phyloP scores from a whole-genome alignment of 2,888 invertebrate species.

The Brachyptera risi region DNA sequence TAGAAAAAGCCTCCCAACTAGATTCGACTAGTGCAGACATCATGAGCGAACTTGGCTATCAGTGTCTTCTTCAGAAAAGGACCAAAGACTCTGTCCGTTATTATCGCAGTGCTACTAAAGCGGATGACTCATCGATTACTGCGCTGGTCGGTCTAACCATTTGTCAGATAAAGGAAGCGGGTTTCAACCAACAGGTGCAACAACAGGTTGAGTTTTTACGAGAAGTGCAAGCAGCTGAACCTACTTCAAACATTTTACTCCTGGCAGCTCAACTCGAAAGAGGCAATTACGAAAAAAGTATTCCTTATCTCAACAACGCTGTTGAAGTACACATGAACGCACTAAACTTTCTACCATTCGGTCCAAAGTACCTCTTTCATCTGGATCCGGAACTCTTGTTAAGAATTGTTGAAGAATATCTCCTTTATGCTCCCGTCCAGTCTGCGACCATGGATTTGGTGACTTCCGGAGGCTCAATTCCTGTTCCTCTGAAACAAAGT shows the following conservation, averaged over 20 bases:
- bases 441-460: slow-evolving; percentile 41
- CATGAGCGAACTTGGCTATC: slow-evolving; percentile 78
- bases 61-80: slow-evolving; percentile 69
- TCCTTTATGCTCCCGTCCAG: slow-evolving; percentile 57
- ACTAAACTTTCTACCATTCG: slow-evolving; percentile 59
- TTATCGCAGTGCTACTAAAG: slow-evolving; percentile 75
- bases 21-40: slow-evolving; percentile 64
- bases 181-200: slow-evolving; percentile 65
- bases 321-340: slow-evolving; percentile 51
- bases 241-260: slow-evolving; percentile 62
- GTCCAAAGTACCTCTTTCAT: slow-evolving; percentile 65
- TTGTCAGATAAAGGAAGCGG: slow-evolving; percentile 74
- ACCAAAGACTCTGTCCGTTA: slow-evolving; percentile 73
- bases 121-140: slow-evolving; percentile 76
- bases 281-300: slow-evolving; percentile 52
- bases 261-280: slow-evolving; percentile 62
- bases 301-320: slow-evolving; percentile 60
- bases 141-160: slow-evolving; percentile 78
- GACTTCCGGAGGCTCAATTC: slow-evolving; percentile 45
- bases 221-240: slow-evolving; percentile 69
- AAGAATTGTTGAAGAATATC: slow-evolving; percentile 70
- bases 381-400: slow-evolving; percentile 85
- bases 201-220: slow-evolving; percentile 84
- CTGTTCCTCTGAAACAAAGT: slow-evolving; percentile 54
- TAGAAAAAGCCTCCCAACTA: slow-evolving; percentile 74